Evolutionary conservation across 2,797 vertebrate genomes (phyloP), one percentile per base, ranked within the genome.

Genomic region (Cuniculus paca): DNA sequence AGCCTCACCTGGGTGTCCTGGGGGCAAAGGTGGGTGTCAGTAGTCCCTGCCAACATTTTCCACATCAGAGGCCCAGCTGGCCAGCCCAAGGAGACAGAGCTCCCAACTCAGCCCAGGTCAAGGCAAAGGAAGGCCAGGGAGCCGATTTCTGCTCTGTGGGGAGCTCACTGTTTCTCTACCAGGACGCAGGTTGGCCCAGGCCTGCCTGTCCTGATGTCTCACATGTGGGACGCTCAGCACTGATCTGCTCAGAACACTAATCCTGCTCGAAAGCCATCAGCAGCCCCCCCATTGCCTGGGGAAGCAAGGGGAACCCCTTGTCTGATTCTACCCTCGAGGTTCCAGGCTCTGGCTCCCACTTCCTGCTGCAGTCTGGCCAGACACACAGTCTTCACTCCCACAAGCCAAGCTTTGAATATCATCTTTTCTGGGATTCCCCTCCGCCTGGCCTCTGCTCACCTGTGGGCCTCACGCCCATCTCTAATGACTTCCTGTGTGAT

Each of bases 1-100:
- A 0, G 48, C 63, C 60, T 58, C 28, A 1, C 6, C 24, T 24
- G 13, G 39, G 85, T 16, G 58, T 56, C 36, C 0, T 1, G 10
- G 20, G 0, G 2, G 10, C 10, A 4, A 7, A 50, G n/a, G 17
- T 17, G 5, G 42, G n/a, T 42, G 39, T 79, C 42, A 7, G 8
- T 28, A 1, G 50, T 0, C 5, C 52, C 58, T 24, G 26, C 20
- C 6, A 1, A 3, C 6, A 11, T 28, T 28, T 63, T 24, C 48
- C 54, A 9, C 48, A 4, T 0, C 3, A 2, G 22, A 9, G 56
- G 4, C 42, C 17, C 50, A 24, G 48, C 52, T 0, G 11, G 24
- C 65, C 78, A 20, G 8, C 6, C 61, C 3, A 24, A 45, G 74
- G 52, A 17, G 36, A 63, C 20, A 31, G 22, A 36, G 36, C 83